These are phyloP conservation scores for Chirona hameri DNA, from an alignment of 2,888 invertebrate genomes.

Conservation along the genomic window DNA sequence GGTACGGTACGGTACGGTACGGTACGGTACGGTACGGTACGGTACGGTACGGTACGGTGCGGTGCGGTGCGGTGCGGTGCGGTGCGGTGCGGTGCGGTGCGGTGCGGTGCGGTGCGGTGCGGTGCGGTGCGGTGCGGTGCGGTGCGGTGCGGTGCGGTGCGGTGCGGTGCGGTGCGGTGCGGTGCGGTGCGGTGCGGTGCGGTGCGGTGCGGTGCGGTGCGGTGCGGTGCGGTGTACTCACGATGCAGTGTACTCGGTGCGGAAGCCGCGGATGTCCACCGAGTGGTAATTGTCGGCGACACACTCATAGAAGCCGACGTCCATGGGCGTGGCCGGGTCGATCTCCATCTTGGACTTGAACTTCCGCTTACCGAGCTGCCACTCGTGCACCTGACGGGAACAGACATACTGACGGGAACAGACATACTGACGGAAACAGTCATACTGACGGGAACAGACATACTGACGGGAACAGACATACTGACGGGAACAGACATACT, in stretches of 20 bases:
- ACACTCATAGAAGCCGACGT: constrained; percentile 89
- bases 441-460: constrained; percentile 52
- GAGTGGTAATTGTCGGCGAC: constrained; percentile 92
- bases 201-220: constrained; percentile 44
- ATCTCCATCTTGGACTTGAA: constrained; percentile 92
- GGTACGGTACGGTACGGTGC: too few species aligned
- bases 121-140: too few species aligned
- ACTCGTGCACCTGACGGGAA: constrained; percentile 72
- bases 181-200: constrained; percentile 53
- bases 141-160: too few species aligned
- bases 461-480: constrained; percentile 51
- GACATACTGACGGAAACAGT: too few species aligned
- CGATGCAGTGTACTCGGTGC: constrained; percentile 68
- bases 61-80: too few species aligned
- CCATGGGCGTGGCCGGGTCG: constrained; percentile 92
- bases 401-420: constrained; percentile 51
- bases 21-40: too few species aligned
- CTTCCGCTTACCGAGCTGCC: constrained; percentile 71
- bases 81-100: too few species aligned
- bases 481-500: constrained; percentile 58
- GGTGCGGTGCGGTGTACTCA: background rate
- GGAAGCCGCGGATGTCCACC: constrained; percentile 83
- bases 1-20: too few species aligned
- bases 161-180: constrained; percentile 48
- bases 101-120: too few species aligned